These are phyloP conservation scores for Mythimna lalbum DNA, from an alignment of 2,888 invertebrate genomes.

Conservation along the genomic window DNA sequence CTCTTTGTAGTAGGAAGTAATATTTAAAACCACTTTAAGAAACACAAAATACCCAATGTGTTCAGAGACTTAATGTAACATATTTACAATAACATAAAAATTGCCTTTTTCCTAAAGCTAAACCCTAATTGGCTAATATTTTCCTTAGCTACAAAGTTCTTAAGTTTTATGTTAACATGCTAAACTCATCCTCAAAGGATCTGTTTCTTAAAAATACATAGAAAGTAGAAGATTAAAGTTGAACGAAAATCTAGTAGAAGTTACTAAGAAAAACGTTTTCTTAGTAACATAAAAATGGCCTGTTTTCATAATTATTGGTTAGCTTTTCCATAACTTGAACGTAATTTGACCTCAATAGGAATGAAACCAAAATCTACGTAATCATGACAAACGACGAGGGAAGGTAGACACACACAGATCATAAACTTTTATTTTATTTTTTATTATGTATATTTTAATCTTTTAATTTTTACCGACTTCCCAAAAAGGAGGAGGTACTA, in stretches of 20 bases:
- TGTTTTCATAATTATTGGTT: too few relatives aligned
- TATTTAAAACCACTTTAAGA: slow-evolving; percentile 29
- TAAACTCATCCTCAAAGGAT: slow-evolving; percentile 19
- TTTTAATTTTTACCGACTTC: too few relatives aligned
- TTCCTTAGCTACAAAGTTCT: slow-evolving; percentile 15
- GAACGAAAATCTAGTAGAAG: background rate
- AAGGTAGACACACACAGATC: too few relatives aligned
- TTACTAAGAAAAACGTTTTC: too few relatives aligned
- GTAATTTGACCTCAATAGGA: background rate
- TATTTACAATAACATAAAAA: slow-evolving; percentile 38
- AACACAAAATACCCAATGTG: slow-evolving; percentile 21
- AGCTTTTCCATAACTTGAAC: background rate
- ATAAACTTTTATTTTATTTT: too few relatives aligned
- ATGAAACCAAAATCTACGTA: background rate
- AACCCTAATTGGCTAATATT: slow-evolving; percentile 42
- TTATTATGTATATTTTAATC: too few relatives aligned
- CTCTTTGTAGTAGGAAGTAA: too few relatives aligned
- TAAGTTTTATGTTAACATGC: slow-evolving; percentile 30
- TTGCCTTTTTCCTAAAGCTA: slow-evolving; percentile 31
- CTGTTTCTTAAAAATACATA: background rate
- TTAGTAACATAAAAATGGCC: too few relatives aligned
- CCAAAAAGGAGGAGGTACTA: too few relatives aligned
- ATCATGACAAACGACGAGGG: too few relatives aligned
- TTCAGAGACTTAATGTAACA: slow-evolving; percentile 23
- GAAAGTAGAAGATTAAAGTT: slow-evolving; percentile 10